These are phyloP conservation scores for Ictalurus furcatus DNA, from an alignment of 2,113 vertebrate genomes.

Conservation along the genomic window DNA sequence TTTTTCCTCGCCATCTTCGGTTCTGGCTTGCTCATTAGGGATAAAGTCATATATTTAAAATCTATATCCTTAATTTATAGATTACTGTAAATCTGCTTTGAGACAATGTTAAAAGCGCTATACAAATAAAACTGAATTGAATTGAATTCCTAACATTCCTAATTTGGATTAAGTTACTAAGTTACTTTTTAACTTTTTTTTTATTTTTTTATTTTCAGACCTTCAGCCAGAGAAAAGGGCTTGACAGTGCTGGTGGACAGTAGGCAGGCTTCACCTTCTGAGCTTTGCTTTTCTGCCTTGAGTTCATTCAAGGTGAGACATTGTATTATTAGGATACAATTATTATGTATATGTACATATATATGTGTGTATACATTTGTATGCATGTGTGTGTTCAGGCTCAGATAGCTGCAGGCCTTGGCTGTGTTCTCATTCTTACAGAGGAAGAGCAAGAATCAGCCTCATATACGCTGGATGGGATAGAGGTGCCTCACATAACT, in stretches of 20 bases:
- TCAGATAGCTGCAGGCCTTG: slow-evolving; percentile 65
- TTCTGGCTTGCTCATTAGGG: no score
- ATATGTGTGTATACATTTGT: slow-evolving; percentile 26
- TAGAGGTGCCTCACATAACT: slow-evolving; percentile 62
- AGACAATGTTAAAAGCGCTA: no score
- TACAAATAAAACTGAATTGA: no score
- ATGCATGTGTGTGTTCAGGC: slow-evolving; percentile 57
- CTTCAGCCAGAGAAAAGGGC: slow-evolving; percentile 76
- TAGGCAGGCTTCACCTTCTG: slow-evolving; percentile 68
- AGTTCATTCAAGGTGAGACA: slow-evolving; percentile 73
- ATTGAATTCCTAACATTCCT: no score
- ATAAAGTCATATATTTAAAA: no score
- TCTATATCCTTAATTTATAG: no score
- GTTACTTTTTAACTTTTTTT: background rate
- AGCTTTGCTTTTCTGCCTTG: slow-evolving; percentile 67
- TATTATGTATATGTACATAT: background rate
- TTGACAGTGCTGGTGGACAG: slow-evolving; percentile 80
- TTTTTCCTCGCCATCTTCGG: no score
- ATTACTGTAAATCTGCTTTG: no score
- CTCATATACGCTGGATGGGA: slow-evolving; percentile 57
- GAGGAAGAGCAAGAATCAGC: slow-evolving; percentile 66
- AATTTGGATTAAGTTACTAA: background rate
- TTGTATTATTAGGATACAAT: background rate
- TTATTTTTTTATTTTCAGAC: slow-evolving; percentile 60
- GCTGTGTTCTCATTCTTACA: slow-evolving; percentile 70